Conservation (phyloP, 2,113 vertebrate species). For the Mormoops blainvillei region DNA sequence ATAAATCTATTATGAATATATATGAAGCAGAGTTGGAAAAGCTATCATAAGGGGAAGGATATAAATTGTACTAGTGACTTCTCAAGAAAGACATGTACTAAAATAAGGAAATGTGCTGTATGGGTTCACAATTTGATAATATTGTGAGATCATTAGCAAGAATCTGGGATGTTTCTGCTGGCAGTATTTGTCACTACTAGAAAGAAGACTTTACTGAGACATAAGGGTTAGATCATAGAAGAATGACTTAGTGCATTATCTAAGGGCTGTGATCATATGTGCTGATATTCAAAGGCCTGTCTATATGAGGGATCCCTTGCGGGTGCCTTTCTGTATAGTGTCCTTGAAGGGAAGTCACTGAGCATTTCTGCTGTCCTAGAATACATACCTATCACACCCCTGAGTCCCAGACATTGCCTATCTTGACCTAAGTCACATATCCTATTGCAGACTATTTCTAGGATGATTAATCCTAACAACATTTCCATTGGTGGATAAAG, state of each 20-base stretch:
- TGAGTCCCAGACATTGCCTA: background rate
- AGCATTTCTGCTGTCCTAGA: background rate
- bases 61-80: constrained; percentile 3
- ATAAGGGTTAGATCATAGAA: background rate
- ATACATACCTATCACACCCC: background rate
- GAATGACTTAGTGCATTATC: background rate
- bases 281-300: background rate
- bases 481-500: background rate
- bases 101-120: background rate
- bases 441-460: background rate
- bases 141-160: background rate
- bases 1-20: constrained; percentile 46
- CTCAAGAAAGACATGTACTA: background rate
- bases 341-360: background rate
- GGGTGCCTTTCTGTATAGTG: background rate
- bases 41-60: background rate
- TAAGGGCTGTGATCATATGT: background rate
- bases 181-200: background rate
- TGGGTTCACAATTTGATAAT: constrained; percentile 17
- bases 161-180: background rate
- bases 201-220: background rate
- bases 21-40: constrained; percentile 39
- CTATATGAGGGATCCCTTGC: background rate
- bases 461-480: background rate
- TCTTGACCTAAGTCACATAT: background rate